A percentile compares a stretch with the other conserved stretches of the same genome.
These are phyloP conservation scores for Papilio demoleus DNA, from an alignment of 2,888 invertebrate species.

Conservation along the genomic window DNA sequence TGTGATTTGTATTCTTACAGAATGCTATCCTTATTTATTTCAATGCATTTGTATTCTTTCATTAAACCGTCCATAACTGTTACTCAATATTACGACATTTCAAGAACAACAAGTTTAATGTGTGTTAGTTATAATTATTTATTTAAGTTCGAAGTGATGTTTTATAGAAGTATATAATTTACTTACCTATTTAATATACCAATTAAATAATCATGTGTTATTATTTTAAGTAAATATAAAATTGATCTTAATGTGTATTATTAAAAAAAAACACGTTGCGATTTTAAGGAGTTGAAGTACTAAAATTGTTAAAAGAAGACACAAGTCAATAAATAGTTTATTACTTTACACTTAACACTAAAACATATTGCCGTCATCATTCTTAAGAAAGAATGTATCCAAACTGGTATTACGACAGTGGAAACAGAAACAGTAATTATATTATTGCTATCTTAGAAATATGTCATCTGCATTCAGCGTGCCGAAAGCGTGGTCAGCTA, in stretches of 20 bases:
- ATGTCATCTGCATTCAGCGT: constrained; percentile 74
- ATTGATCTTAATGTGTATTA: neutral
- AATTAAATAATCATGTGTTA: constrained; percentile 27
- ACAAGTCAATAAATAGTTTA: constrained; percentile 9
- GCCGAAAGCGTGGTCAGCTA: constrained; percentile 72
- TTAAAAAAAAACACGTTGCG: neutral
- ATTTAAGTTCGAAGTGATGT: constrained; percentile 48
- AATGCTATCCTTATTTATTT: constrained; percentile 8
- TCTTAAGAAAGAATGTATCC: neutral
- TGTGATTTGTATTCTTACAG: neutral
- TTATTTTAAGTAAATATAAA: constrained; percentile 11
- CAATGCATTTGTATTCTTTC: neutral
- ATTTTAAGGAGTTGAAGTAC: neutral
- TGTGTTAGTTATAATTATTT: constrained; percentile 63
- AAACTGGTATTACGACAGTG: neutral
- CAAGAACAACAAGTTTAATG: neutral
- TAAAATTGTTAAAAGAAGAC: neutral
- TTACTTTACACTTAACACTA: neutral
- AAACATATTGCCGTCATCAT: neutral
- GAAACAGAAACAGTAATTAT: neutral
- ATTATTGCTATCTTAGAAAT: constrained; percentile 47
- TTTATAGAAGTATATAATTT: constrained; percentile 12
- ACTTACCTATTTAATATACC: constrained; percentile 27
- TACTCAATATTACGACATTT: neutral
- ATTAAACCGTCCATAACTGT: neutral